Base-by-base conservation (phyloP, 2,113 vertebrate species). In the Melierax canorus region DNA sequence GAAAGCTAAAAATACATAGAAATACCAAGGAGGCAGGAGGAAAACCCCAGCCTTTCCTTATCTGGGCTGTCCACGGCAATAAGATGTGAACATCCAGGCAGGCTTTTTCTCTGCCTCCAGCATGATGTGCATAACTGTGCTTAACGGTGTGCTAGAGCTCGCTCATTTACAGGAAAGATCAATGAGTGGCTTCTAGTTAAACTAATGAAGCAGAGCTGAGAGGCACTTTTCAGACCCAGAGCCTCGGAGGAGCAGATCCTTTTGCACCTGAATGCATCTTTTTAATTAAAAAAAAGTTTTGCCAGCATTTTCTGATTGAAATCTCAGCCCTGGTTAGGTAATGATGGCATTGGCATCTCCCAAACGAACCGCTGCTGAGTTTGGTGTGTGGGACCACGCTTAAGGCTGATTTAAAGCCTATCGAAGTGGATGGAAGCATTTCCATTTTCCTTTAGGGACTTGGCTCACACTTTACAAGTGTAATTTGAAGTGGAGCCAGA, bases 401-500 rank as follows among this genome's bases (percentile, higher is more conserved):
- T 53, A 53, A 39, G 81, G 38, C 71, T 90, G 67, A 80, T 79
- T 67, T 75, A 72, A 58, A 92, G 46, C 51, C 85, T 18, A 1
- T 19, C 3, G 32, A 73, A 77, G 32, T 26, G 85, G 41, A n/a
- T 86, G 85, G 74, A 88, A 88, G 15, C 8, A 3, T 76, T 92
- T 80, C 88, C 75, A 67, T 92, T 86, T 82, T 75, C 74, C 76
- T 82, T 53, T 5, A 27, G 90, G 53, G 81, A 32, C 59, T 48
- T 86, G 74, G 85, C 84, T 93, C 66, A 16, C 46, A 4, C n/a
- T 90, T 63, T 36, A 30, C 29, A 58, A 90, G 66, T 24, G 38
- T 48, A 16, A 83, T 88, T 86, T 86, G 94, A 88, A 84, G 69
- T 19, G 24, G 21, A 75, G 74, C 84, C 91, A 92, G 84, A 62